phyloP scores from a whole-genome alignment of 2,113 vertebrate species.

The Hemiprocne comata region DNA sequence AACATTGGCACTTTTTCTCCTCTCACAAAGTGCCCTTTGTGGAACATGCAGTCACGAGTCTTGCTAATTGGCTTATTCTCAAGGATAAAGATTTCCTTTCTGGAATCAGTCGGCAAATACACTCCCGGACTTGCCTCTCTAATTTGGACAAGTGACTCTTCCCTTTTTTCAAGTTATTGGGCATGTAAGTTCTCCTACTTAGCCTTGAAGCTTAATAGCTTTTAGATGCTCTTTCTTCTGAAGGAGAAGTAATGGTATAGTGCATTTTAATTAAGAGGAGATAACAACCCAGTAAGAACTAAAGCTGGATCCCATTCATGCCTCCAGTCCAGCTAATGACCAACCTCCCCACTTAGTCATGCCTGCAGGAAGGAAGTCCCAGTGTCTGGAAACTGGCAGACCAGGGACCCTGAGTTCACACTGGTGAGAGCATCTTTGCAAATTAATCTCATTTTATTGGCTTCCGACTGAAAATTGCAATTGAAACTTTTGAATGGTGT shows the following conservation, averaged over 20 bases:
- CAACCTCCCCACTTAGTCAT: not conserved
- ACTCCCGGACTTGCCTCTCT: not conserved
- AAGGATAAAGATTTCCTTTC: not conserved
- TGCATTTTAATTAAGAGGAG: constrained; percentile 22
- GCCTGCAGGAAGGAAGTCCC: not conserved
- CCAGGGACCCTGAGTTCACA: not conserved
- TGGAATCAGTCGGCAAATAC: not conserved
- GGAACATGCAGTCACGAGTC: not conserved
- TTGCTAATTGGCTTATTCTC: not conserved
- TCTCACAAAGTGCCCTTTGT: constrained; percentile 27
- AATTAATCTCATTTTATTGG: constrained; percentile 10
- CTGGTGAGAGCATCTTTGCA: not conserved
- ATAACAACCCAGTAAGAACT: not conserved
- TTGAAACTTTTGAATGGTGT: not conserved
- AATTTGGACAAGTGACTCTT: not conserved
- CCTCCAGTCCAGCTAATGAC: constrained; percentile 13
- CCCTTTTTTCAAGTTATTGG: not conserved
- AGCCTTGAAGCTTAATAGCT: not conserved
- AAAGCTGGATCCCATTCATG: not conserved
- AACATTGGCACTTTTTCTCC: not conserved
- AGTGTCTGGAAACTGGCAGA: not conserved
- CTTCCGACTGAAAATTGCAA: not conserved
- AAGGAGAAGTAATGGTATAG: not conserved
- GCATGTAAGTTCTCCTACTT: not conserved
- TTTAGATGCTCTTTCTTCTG: constrained; percentile 9